phyloP scores from a whole-genome alignment of 2,113 vertebrate species.

The Serilophus lunatus region DNA sequence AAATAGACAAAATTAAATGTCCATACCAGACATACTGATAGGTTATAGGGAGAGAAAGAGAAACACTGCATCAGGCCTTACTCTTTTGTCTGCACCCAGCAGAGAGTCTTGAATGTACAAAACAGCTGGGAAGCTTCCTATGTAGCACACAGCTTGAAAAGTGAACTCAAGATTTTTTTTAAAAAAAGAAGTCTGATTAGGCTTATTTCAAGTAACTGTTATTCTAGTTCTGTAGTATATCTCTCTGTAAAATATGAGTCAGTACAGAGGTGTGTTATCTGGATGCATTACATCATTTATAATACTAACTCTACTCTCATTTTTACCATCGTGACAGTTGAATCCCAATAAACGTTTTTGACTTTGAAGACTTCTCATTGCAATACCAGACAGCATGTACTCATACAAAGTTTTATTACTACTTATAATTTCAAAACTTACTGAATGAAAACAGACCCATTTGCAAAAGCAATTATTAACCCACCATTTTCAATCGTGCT shows the following conservation, averaged over 20 bases:
- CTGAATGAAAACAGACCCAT: background rate
- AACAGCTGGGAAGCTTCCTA: constrained; percentile 73
- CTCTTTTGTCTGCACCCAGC: constrained; percentile 71
- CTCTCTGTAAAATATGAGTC: background rate
- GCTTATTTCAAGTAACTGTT: background rate
- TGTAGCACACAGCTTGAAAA: background rate
- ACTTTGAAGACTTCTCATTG: background rate
- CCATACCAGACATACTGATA: constrained; percentile 76
- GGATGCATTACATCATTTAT: background rate
- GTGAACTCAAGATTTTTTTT: background rate
- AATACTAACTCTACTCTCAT: background rate
- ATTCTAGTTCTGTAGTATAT: background rate
- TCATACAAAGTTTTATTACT: background rate
- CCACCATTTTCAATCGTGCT: background rate
- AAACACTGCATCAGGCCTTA: constrained; percentile 71
- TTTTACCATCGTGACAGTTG: background rate
- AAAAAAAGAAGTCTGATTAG: background rate
- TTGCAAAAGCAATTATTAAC: background rate
- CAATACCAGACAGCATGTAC: background rate
- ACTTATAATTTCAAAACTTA: background rate
- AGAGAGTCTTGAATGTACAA: constrained; percentile 76
- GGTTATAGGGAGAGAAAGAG: constrained; percentile 1
- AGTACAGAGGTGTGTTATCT: background rate
- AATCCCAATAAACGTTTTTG: background rate
- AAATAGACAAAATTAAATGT: constrained; percentile 70